Evolutionary conservation across 2,888 invertebrate species (phyloP), one percentile per base, ranked within the genome.

Genomic region (Mechanitis messenoides): DNA sequence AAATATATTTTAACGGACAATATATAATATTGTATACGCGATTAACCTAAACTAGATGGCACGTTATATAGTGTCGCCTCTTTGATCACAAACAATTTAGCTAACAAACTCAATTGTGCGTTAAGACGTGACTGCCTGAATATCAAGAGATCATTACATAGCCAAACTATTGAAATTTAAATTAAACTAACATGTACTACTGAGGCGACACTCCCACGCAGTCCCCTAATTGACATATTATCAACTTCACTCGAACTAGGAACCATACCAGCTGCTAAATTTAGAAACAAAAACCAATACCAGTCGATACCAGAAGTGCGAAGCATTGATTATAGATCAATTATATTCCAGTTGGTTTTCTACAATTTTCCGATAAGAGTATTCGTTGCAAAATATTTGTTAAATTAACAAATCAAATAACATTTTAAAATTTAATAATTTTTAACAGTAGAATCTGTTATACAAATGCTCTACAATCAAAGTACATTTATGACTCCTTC

Each of bases 11-110:
- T 84, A 90, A 90, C 90, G 89, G 90, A 90, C 90, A 90, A 90
- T 90, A 90, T 90, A 89, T 88, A 90, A 88, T 89, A 89, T 89
- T 90, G 90, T 90, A 90, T 90, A 90, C 89, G 87, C 89, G 87
- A 86, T 90, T 90, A 90, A 90, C 90, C 90, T 91, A 91, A 90
- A 90, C 90, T 90, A 90, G 90, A 91, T 91, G 90, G 91, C 91
- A 91, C 91, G 89, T 90, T 83, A 84, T 79, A 81, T 80, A 83
- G 89, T 89, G 90, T 86, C 89, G 90, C 88, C 89, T 81, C 87
- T 20, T 20, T 86, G 87, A 87, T 87, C 88, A 77, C 77, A 76
- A 80, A 74, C 72, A 75, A 76, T 77, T 79, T 81, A 74, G 73
- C 74, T 74, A 79, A 78, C 72, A 76, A 86, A 88, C 81, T 84